Evolutionary conservation across 23 tunicate species (phyloP), one percentile per base, ranked within the genome.

Genomic region (Aplidium turbinatum): DNA sequence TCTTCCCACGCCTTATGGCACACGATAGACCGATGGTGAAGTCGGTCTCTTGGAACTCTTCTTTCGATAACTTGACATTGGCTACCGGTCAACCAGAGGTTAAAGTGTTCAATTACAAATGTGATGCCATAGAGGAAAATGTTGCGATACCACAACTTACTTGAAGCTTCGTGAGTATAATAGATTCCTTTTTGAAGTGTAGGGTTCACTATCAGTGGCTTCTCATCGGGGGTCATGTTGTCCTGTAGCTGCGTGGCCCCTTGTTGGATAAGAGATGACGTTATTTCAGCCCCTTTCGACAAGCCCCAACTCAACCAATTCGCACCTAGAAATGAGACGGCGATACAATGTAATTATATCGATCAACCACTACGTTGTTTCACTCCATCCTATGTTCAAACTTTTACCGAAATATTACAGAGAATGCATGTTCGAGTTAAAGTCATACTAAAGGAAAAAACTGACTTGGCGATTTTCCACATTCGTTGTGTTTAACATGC

Each of bases 101-200:
- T n/a, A n/a, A n/a, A n/a, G n/a, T n/a, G n/a, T n/a, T n/a, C n/a
- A n/a, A n/a, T n/a, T n/a, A n/a, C n/a, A n/a, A n/a, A n/a, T n/a
- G n/a, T 9, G 16, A 42, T 42, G 16, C 11, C 11, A 11, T 42
- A 16, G 50, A 42, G 13, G 16, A 42, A 11, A 42, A 16, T 42
- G 7, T 20, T 22, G 24, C 20, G 63, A 13, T 20, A 56, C 13
- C 7, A 36, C 35, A n/a, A 28, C 74, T 33, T 51, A 78, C 83
- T 78, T 50, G 93, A 64, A 28, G 94, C 94, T 67, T 87, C 78
- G 45, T 87, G 80, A 27, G 94, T 73, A 69, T 80, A 80, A 31
- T 80, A 58, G 0, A 87, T 38, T 30, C 85, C 80, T 36, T 66
- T 79, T 56, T 87, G 40, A 31, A 87, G 63, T 0, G 58, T 73